Conservation (phyloP, 2,888 invertebrate species). For the Andricus quercusramuli region DNA sequence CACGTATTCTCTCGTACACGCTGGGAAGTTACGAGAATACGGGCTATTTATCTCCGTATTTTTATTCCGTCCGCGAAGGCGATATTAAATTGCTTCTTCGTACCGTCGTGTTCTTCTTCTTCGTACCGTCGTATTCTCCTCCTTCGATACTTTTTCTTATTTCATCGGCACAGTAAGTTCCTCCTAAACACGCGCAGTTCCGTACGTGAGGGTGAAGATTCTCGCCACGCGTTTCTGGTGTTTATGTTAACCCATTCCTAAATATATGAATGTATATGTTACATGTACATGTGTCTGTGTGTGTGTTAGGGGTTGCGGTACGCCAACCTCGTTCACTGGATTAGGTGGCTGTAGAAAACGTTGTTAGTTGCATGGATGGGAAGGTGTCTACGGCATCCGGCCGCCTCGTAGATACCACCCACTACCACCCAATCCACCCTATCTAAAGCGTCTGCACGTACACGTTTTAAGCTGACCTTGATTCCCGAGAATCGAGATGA, state of each 20-base stretch:
- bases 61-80: constrained; percentile 71
- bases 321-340: constrained; percentile 58
- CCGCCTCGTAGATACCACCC: background rate
- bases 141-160: constrained; percentile 3
- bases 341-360: constrained; percentile 48
- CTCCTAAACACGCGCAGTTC: background rate
- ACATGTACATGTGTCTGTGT: background rate
- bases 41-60: constrained; percentile 72
- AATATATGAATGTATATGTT: constrained; percentile 11
- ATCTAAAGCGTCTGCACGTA: constrained; percentile 19
- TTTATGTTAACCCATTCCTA: constrained; percentile 8
- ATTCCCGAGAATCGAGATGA: constrained; percentile 24
- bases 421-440: background rate
- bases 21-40: constrained; percentile 51
- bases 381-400: constrained; percentile 15
- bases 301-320: constrained; percentile 45
- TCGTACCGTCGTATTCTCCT: constrained; percentile 53
- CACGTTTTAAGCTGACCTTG: constrained; percentile 10
- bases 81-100: constrained; percentile 74
- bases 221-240: constrained; percentile 26
- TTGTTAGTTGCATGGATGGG: constrained; percentile 21
- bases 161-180: constrained; percentile 7
- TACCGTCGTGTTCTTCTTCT: constrained; percentile 57
- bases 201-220: constrained; percentile 14
- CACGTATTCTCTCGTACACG: constrained; percentile 16